Percentiles rank a stretch among this genome's conserved stretches.
Evolutionary conservation across 23 tunicate genomes (phyloP).

Genomic region (Trididemnum miniatum): DNA sequence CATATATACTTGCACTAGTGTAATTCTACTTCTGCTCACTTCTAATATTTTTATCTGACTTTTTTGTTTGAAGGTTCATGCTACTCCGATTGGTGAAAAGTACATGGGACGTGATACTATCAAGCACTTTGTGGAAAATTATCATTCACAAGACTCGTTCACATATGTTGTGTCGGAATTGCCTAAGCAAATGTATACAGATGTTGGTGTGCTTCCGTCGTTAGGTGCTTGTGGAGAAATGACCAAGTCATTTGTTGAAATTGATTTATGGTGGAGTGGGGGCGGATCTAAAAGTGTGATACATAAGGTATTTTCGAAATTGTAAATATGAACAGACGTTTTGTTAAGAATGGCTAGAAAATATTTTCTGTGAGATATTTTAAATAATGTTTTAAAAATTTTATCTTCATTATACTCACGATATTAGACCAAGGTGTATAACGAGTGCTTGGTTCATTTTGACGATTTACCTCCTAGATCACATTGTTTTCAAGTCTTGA

Average conservation of each 20-base stretch:
- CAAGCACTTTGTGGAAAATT: slow-evolving; percentile 66
- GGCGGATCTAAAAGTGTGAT: slow-evolving; percentile 73
- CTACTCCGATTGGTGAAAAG: slow-evolving; percentile 74
- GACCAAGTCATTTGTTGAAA: slow-evolving; percentile 67
- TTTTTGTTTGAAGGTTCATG: slow-evolving; percentile 31
- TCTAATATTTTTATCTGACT: too few species aligned
- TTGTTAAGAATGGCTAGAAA: too few species aligned
- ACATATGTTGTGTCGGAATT: slow-evolving; percentile 73
- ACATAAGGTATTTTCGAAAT: slow-evolving; percentile 49
- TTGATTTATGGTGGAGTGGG: slow-evolving; percentile 92
- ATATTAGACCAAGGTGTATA: background rate
- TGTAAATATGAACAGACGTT: too few species aligned
- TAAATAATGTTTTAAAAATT: too few species aligned
- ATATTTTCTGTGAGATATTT: too few species aligned
- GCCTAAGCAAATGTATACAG: slow-evolving; percentile 66
- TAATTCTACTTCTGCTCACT: too few species aligned
- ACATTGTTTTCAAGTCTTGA: background rate
- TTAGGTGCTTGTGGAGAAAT: slow-evolving; percentile 83
- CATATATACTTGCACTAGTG: too few species aligned
- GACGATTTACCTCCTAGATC: background rate
- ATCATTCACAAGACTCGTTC: slow-evolving; percentile 27
- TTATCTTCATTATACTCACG: background rate
- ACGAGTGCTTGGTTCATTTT: background rate
- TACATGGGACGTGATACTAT: slow-evolving; percentile 75
- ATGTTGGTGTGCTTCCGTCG: slow-evolving; percentile 71